Base-by-base conservation (phyloP, 2,888 invertebrate genomes). In the Cataglyphis altisquamis region DNA sequence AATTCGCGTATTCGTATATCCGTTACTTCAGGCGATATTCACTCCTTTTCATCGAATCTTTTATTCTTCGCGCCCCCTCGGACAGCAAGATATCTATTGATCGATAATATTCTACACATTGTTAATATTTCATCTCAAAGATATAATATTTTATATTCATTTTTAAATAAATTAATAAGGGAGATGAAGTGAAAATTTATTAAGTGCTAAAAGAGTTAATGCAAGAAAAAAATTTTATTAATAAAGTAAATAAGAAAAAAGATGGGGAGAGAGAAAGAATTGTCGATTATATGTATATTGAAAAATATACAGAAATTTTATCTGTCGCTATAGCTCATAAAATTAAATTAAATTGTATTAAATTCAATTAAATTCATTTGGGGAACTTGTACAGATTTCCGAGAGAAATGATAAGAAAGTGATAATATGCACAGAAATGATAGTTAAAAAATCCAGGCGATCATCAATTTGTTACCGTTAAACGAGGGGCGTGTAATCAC, bases 1-100 rank as follows among this genome's bases (percentile, higher is more conserved):
- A 87, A 62, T 88, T 85, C 87, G 82, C 87, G 87, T 88, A 86
- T 87, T 86, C 87, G 88, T 91, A 85, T 86, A 82, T 83, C 83
- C 88, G 86, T 85, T 82, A 84, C 82, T 84, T 57, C 83, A 36
- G 82, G 83, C 82, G 72, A 82, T 48, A 72, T 67, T 82, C 64
- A 78, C 66, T 83, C 72, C 82, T 83, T 73, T 81, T 74, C 67
- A 64, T 60, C 52, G 48, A 64, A 52, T 64, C 64, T 63, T n/a
- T 52, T 66, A 68, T 82, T 63, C 64, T 66, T 78, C 41, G 64
- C 48, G n/a, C 48, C 21, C 45, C 45, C 18, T 21, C 45, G 8
- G 21, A 60, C n/a, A 29, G 18, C 6, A 55, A 39, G 60, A 57
- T 60, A 36, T 60, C 12, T 67, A n/a, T 10, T 73, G 18, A 77